phyloP scores from a whole-genome alignment of 2,888 invertebrate species.

The Hydriomena furcata region DNA sequence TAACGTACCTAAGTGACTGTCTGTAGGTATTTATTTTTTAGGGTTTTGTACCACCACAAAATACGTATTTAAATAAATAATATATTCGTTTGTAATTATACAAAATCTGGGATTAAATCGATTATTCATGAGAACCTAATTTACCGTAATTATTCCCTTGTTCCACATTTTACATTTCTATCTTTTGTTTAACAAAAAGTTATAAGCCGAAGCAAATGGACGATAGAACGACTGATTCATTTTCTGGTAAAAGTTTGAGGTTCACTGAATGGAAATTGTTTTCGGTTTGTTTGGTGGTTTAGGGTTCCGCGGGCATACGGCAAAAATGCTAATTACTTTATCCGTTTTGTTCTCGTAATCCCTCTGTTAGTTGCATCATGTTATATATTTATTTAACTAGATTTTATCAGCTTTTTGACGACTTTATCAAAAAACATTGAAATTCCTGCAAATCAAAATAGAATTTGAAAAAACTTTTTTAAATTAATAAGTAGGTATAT shows the following conservation, averaged over 20 bases:
- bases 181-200: not conserved
- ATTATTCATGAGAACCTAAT: conserved; percentile 7
- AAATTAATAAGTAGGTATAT: too few species aligned
- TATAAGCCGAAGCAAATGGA: not conserved
- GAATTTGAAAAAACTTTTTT: too few species aligned
- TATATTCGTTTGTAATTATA: not conserved
- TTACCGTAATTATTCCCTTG: conserved; percentile 7
- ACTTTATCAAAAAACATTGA: too few species aligned
- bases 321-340: not conserved
- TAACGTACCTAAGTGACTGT: too few species aligned
- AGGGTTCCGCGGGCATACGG: not conserved
- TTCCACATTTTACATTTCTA: not conserved
- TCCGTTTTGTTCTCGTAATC: too few species aligned
- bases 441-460: too few species aligned
- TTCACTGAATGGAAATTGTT: not conserved
- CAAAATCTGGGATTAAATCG: not conserved
- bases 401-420: too few species aligned
- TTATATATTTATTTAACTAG: too few species aligned
- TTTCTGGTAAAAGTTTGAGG: not conserved
- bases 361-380: too few species aligned
- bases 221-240: not conserved
- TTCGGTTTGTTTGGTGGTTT: not conserved
- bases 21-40: too few species aligned
- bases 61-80: too few species aligned
- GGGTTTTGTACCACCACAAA: too few species aligned